Evolutionary conservation across 1,140 invertebrate genomes (phyloP).

Genomic region (Bombus huntii): DNA sequence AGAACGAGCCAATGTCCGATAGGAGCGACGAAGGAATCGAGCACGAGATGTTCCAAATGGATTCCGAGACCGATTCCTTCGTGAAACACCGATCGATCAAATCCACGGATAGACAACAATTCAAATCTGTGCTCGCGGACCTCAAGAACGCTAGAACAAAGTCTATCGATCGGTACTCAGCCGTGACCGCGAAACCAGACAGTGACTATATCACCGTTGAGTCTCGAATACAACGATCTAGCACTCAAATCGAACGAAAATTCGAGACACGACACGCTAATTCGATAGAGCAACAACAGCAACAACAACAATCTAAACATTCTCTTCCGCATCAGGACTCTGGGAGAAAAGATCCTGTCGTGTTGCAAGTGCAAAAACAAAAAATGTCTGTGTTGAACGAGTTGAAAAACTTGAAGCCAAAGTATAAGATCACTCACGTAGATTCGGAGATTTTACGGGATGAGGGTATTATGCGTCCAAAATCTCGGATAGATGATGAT

Average conservation of each 20-base stretch:
- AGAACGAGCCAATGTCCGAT: conserved; percentile 74
- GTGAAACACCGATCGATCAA: conserved; percentile 78
- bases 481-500: conserved; percentile 80
- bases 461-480: conserved; percentile 81
- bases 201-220: conserved; percentile 73
- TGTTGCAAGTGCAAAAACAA: conserved; percentile 80
- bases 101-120: conserved; percentile 73
- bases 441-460: conserved; percentile 80
- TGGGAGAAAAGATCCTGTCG: conserved; percentile 74
- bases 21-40: conserved; percentile 81
- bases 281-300: conserved; percentile 64
- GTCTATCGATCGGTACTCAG: conserved; percentile 76
- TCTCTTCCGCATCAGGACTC: conserved; percentile 70
- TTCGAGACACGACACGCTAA: conserved; percentile 74
- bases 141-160: conserved; percentile 70
- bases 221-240: conserved; percentile 77
- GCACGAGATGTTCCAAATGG: conserved; percentile 82
- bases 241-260: conserved; percentile 78
- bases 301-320: conserved; percentile 41
- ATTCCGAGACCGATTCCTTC: conserved; percentile 81
- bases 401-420: conserved; percentile 78
- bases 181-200: conserved; percentile 57
- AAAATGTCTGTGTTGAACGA: conserved; percentile 80
- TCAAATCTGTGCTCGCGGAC: conserved; percentile 75
- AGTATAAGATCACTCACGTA: conserved; percentile 80